Evolutionary conservation across 2,797 vertebrate genomes (phyloP), one percentile per base, ranked within the genome.

Genomic region (Acanthiza pusilla): DNA sequence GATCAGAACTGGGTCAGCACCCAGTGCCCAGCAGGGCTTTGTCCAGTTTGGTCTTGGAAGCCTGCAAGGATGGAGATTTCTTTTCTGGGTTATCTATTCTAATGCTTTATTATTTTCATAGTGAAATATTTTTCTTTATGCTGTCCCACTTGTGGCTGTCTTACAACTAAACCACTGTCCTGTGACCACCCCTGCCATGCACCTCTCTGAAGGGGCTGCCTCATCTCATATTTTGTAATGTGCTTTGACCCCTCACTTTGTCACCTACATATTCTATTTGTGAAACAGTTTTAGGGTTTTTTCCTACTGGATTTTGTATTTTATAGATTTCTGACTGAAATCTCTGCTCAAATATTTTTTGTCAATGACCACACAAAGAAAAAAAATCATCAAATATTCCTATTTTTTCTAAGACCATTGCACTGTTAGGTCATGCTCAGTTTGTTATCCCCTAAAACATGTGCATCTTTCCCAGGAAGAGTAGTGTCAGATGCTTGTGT

Each of bases 111-210:
- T 55, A 13, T 68, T 27, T 62, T 72, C 16, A 34, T 5, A 45
- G 13, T 43, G n/a, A 60, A 66, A 15, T 71, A 26, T 67, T 91
- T 88, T 85, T 29, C 54, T 10, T 80, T 63, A 11, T 27, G 6
- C 32, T 82, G 19, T 32, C 32, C 13, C 15, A 5, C 9, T 50
- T 50, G 40, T 67, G 48, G 38, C 25, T 85, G 17, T 22, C 27
- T 87, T 78, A 47, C 45, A 48, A 3, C 36, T 54, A 42, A 26
- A 72, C 54, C 54, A 2, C 19, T n/a, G 2, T 57, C 34, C 40
- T 18, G 3, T 48, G 23, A 5, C n/a, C 11, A 1, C n/a, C 20
- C 16, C 19, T 80, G 53, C 23, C 7, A 0, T 48, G 26, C 30
- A 5, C 9, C 40, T 61, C 58, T 78, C 26, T 60, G 32, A 53